Evolutionary conservation across 2,113 vertebrate species (phyloP).

Genomic region (Aix galericulata): DNA sequence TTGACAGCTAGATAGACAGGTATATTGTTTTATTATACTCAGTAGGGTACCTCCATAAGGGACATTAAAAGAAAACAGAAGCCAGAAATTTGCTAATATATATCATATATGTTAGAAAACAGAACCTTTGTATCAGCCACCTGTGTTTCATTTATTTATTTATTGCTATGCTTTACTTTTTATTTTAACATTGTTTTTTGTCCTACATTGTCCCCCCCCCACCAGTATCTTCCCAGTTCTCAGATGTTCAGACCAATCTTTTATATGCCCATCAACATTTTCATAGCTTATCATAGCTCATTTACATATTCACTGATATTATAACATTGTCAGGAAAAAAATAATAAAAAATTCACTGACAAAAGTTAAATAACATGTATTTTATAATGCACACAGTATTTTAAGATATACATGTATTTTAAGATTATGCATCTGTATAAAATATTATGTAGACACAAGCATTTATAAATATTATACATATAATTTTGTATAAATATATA

Average conservation of each 20-base stretch:
- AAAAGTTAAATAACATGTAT: background rate
- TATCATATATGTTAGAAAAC: background rate
- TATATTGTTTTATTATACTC: conserved; percentile 3
- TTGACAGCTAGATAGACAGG: conserved; percentile 33
- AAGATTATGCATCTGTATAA: background rate
- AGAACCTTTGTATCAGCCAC: background rate
- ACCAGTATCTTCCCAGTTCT: background rate
- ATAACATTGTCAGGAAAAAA: background rate
- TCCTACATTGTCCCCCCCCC: background rate
- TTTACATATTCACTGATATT: conserved; percentile 38
- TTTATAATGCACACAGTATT: background rate
- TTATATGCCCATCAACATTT: conserved; percentile 12
- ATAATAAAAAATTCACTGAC: background rate
- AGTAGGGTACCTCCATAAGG: conserved; percentile 8
- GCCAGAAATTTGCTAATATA: background rate
- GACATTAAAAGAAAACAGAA: background rate
- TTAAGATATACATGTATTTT: background rate
- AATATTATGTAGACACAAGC: background rate
- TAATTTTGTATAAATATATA: background rate
- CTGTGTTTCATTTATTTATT: background rate
- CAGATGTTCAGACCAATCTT: background rate
- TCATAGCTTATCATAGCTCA: background rate
- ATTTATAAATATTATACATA: background rate
- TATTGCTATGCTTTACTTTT: background rate
- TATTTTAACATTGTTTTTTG: background rate